Evolutionary conservation across 1,140 invertebrate species (phyloP).

Genomic region (Drosophila sproati): DNA sequence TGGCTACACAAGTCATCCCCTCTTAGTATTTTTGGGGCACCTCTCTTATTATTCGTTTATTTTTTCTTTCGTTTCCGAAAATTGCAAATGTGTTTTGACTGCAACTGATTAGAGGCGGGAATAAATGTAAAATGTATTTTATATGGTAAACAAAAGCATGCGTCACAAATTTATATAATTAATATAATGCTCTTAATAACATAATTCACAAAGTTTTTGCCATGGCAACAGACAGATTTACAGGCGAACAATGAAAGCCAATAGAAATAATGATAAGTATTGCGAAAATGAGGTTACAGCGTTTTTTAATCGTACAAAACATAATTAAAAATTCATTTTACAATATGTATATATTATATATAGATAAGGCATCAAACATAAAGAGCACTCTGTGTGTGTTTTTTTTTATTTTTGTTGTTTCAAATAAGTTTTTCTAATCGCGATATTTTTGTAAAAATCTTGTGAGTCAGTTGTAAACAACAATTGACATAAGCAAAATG

Average conservation of each 20-base stretch:
- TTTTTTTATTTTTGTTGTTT: not conserved
- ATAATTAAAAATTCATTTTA: not conserved
- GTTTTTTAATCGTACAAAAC: not conserved
- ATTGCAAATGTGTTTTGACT: conserved; percentile 21
- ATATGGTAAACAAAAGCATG: conserved; percentile 53
- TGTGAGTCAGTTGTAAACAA: not conserved
- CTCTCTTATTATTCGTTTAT: conserved; percentile 30
- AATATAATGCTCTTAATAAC: conserved; percentile 37
- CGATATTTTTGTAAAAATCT: not conserved
- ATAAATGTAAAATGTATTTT: conserved; percentile 41
- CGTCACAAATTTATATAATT: conserved; percentile 47
- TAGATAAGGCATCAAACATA: not conserved
- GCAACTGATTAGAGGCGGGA: not conserved
- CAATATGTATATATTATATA: not conserved
- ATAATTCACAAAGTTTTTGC: conserved; percentile 10
- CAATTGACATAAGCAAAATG: not conserved
- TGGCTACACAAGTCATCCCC: conserved; percentile 43
- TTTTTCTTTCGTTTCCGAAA: not conserved
- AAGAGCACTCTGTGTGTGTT: no score
- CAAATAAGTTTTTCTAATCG: not conserved
- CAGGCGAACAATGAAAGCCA: conserved; percentile 15
- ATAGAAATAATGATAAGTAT: conserved; percentile 16
- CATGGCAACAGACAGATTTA: conserved; percentile 30
- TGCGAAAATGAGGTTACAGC: conserved; percentile 3
- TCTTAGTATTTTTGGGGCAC: conserved; percentile 42